Base-by-base conservation (phyloP, 1,140 invertebrate genomes). In the Bombus waltoni region DNA sequence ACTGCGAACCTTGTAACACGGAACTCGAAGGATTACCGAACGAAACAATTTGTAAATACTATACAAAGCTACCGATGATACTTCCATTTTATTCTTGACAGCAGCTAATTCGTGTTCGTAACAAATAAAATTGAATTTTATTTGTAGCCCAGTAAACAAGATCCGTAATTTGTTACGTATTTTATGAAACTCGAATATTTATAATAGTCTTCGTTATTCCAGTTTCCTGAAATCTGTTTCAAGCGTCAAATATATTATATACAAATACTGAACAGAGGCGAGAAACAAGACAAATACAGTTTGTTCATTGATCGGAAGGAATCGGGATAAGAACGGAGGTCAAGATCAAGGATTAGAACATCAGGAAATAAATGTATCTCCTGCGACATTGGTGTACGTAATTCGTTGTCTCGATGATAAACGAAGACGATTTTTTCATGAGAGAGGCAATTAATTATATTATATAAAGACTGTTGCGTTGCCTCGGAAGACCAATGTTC, bases 31-130 rank as follows among this genome's bases (percentile, higher is more conserved):
- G 70, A 66, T 78, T 65, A 68, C 74, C 9, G 66, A 47, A 40
- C 62, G 80, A 72, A 77, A 73, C 70, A 35, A 25, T 75, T 42
- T 72, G 86, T 62, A 88, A 88, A 84, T 44, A 65, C 18, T 15
- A 4, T 18, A 25, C 28, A 22, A 44, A 83, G 53, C 66, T 68
- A 76, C 38, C 9, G 32, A 53, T 57, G n/a, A 68, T 42, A 47
- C 78, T 71, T 28, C 1, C 1, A 32, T 47, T 18, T 6, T 8
- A 5, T n/a, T 25, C 13, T 1, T 13, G 28, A 25, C 9, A 44
- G 13, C 40, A 38, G 35, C n/a, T 22, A 9, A 53, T 32, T 32
- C 42, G 25, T 38, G 3, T 28, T 59, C 2, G 2, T 32, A 22
- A 70, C 6, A 18, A 44, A 66, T 40, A 10, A 47, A 65, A 38